Percentiles rank a stretch among this genome's conserved stretches.
These are phyloP conservation scores for Drosophila ambigua DNA, from an alignment of 1,140 invertebrate genomes.

Conservation along the genomic window DNA sequence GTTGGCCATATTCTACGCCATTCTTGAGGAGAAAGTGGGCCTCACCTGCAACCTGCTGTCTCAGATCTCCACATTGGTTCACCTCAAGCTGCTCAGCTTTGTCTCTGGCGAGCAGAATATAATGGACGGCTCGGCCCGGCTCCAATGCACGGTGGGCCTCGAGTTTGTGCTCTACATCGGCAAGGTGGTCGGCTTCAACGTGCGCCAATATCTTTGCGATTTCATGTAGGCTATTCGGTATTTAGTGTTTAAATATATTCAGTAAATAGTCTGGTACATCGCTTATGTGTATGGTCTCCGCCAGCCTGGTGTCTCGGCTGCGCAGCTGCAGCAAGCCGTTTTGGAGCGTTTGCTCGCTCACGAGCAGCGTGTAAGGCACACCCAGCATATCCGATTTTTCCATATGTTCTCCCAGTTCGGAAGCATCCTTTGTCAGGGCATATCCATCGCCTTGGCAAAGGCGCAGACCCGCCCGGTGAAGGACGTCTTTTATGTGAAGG, in stretches of 20 bases:
- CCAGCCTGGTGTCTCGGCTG: conserved; percentile 89
- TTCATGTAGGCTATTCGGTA: conserved; percentile 84
- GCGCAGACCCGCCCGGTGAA: conserved; percentile 84
- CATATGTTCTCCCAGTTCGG: conserved; percentile 44
- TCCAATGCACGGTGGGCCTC: conserved; percentile 90
- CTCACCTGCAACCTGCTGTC: conserved; percentile 92
- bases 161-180: conserved; percentile 89
- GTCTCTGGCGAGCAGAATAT: conserved; percentile 87
- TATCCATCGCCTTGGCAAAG: conserved; percentile 61
- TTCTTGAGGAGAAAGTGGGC: conserved; percentile 92
- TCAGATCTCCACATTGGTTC: conserved; percentile 91
- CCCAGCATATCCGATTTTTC: conserved; percentile 85
- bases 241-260: conserved; percentile 72
- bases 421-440: conserved; percentile 8
- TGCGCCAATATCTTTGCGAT: conserved; percentile 90
- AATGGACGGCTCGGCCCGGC: conserved; percentile 86
- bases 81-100: conserved; percentile 87
- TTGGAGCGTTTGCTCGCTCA: conserved; percentile 87
- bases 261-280: conserved; percentile 79
- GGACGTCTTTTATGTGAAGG: conserved; percentile 84
- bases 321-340: conserved; percentile 89
- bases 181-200: conserved; percentile 89
- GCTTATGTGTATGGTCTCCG: conserved; percentile 79
- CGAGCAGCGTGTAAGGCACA: conserved; percentile 83
- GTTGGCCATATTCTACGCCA: conserved; percentile 95